A percentile compares a stretch with the other conserved stretches of the same genome.
phyloP scores from a whole-genome alignment of 2,113 vertebrate species.

The Pachycephala philippinensis region DNA sequence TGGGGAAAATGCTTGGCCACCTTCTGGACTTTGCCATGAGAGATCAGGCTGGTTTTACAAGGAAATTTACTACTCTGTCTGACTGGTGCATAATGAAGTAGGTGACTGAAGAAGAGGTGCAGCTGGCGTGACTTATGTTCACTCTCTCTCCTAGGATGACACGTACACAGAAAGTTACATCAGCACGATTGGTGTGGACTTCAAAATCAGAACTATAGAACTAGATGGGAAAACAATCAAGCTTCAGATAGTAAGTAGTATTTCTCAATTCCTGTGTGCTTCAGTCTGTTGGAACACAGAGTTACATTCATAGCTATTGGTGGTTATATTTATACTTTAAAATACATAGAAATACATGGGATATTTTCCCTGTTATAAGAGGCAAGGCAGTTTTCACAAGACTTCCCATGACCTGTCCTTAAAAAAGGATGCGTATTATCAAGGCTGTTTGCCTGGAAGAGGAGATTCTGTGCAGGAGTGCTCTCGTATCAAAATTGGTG shows the following conservation, averaged over 20 bases:
- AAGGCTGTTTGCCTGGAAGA: not conserved
- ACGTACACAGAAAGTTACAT: slow-evolving; percentile 99
- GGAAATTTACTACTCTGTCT: not conserved
- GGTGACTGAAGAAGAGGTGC: not conserved
- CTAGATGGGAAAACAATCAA: slow-evolving; percentile 98
- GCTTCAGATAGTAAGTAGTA: slow-evolving; percentile 94
- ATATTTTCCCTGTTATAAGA: not conserved
- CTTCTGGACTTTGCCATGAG: not conserved
- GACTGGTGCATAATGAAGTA: not conserved
- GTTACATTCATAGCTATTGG: not conserved
- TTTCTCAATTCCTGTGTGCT: not conserved
- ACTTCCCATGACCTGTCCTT: not conserved
- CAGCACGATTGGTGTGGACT: slow-evolving; percentile 98
- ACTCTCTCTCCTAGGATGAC: slow-evolving; percentile 83
- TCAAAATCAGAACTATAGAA: slow-evolving; percentile 99
- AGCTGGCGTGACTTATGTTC: not conserved
- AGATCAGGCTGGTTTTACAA: not conserved
- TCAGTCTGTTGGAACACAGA: not conserved
- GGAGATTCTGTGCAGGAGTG: not conserved
- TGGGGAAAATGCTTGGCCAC: not conserved
- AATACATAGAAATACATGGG: not conserved
- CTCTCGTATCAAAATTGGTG: rapidly evolving
- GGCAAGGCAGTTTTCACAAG: not conserved
- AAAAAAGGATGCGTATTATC: not conserved
- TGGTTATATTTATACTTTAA: not conserved